Conservation (phyloP, 2,797 vertebrate species). For the Tauraco hartlaubi region DNA sequence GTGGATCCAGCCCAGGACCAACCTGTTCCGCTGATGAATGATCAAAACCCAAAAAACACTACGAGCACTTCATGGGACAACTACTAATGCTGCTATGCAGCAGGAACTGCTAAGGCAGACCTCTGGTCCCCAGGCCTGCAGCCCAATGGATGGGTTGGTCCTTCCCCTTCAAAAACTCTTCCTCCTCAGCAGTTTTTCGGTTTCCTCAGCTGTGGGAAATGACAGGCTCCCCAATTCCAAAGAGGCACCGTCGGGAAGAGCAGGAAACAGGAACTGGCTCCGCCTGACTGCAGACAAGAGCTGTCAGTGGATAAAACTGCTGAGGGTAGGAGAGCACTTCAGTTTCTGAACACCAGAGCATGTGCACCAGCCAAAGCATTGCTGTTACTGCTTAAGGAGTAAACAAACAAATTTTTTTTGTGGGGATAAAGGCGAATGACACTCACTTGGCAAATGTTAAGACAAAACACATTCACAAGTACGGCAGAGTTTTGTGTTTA, state of each 20-base stretch:
- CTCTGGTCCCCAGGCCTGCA: background rate
- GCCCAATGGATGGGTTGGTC: background rate
- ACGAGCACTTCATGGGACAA: background rate
- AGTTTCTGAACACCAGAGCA: background rate
- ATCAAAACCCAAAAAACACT: background rate
- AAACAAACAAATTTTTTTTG: rapidly evolving
- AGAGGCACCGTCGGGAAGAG: rapidly evolving
- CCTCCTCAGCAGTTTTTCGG: background rate
- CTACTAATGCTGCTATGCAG: background rate
- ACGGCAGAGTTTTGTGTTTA: background rate
- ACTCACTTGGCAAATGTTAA: background rate
- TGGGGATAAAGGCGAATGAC: background rate
- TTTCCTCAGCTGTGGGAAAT: background rate
- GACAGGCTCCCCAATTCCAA: background rate
- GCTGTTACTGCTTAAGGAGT: background rate
- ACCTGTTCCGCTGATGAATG: rapidly evolving
- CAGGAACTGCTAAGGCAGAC: background rate
- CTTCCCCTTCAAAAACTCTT: background rate
- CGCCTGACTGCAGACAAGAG: background rate
- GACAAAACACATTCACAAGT: background rate
- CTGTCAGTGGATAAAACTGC: background rate
- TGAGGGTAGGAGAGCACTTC: background rate
- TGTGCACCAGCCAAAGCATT: background rate
- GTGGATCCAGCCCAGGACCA: background rate
- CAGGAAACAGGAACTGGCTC: background rate